These are phyloP conservation scores for Pteropus rufus DNA, from an alignment of 2,797 vertebrate genomes.

Conservation along the genomic window DNA sequence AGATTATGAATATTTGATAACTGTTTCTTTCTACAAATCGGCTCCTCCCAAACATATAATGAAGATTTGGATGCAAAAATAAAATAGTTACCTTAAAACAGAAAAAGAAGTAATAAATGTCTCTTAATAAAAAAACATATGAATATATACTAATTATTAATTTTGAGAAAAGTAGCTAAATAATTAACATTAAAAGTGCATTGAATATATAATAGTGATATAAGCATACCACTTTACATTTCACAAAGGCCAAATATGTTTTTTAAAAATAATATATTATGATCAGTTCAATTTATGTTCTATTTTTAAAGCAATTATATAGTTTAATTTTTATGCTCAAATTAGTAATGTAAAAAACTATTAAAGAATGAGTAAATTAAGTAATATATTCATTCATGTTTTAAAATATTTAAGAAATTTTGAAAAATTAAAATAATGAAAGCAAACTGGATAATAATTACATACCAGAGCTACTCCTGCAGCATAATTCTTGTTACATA, in stretches of 20 bases:
- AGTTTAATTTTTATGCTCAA: not conserved
- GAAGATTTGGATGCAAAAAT: not conserved
- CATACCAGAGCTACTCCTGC: slow-evolving; percentile 74
- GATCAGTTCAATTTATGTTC: not conserved
- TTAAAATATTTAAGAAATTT: slow-evolving; percentile 39
- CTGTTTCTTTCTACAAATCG: not conserved
- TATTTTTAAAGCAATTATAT: not conserved
- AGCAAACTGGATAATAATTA: not conserved
- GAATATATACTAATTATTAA: not conserved
- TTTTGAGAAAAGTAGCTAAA: not conserved
- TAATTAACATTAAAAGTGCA: not conserved
- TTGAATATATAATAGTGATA: not conserved
- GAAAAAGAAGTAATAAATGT: not conserved
- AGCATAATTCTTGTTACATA: slow-evolving; percentile 46
- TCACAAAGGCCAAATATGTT: not conserved
- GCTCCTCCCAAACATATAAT: not conserved
- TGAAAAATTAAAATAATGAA: not conserved
- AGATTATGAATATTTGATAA: not conserved
- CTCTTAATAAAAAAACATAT: not conserved
- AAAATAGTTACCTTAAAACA: not conserved
- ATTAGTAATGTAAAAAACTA: not conserved
- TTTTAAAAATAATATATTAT: not conserved
- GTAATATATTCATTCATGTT: not conserved
- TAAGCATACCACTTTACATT: not conserved
- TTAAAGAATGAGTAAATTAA: not conserved